Evolutionary conservation across 2,797 vertebrate genomes (phyloP).

Genomic region (Aldrovandia affinis): DNA sequence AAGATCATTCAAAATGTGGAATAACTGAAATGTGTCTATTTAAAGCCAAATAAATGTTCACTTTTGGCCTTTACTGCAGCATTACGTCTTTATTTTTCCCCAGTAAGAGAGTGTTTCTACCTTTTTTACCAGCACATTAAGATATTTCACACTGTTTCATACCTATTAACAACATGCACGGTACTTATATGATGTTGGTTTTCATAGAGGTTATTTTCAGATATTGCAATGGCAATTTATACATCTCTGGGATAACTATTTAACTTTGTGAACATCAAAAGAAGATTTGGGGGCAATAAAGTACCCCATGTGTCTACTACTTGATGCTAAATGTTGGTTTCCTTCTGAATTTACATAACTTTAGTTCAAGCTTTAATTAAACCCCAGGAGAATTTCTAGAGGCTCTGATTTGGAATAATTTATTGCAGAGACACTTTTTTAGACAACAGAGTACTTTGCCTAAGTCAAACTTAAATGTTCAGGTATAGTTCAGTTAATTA

Average conservation of each 20-base stretch:
- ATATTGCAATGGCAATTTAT: conserved; percentile 44
- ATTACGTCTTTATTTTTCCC: background rate
- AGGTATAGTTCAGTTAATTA: conserved; percentile 75
- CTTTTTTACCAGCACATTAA: background rate
- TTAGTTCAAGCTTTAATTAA: conserved; percentile 78
- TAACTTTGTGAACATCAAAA: conserved; percentile 64
- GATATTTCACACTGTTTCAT: conserved; percentile 7
- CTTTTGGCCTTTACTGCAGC: background rate
- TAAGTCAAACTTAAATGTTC: conserved; percentile 65
- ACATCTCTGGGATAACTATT: conserved; percentile 40
- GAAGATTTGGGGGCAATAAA: conserved; percentile 54
- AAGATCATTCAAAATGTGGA: conserved; percentile 2
- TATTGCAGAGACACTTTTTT: conserved; percentile 60
- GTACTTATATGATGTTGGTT: background rate
- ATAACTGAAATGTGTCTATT: background rate
- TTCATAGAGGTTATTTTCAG: conserved; percentile 47
- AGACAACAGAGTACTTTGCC: conserved; percentile 60
- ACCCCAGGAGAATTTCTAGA: conserved; percentile 68
- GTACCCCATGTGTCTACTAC: conserved; percentile 59
- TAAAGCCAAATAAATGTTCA: background rate
- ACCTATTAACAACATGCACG: background rate
- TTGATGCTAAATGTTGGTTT: conserved; percentile 68
- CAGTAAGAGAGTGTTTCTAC: background rate
- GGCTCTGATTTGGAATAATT: conserved; percentile 71
- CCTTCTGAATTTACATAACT: conserved; percentile 73